Evolutionary conservation across 2,888 invertebrate genomes (phyloP), one percentile per base, ranked within the genome.

Genomic region (Clepsis dumicolana): DNA sequence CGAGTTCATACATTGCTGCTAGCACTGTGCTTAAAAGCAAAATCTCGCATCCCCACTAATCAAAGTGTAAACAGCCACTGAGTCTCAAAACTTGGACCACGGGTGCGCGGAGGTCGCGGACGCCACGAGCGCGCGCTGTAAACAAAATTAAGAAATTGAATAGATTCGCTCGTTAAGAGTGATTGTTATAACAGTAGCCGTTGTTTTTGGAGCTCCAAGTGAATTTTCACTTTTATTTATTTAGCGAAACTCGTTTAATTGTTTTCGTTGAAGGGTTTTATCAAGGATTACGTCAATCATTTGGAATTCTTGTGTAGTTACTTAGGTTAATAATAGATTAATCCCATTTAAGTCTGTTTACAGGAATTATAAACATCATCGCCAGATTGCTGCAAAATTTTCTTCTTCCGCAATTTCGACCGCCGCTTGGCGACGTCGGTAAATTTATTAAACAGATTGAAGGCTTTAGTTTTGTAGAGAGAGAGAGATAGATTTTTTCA

Each of bases 91-190:
- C 48, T 48, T 64, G 64, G n/a, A 27, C 61, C 62, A 54, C 57
- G 25, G 25, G 53, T 21, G 12, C 50, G 41, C 66, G 56, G 57
- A 65, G 52, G 59, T 48, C 64, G 61, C 54, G 65, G 64, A 62
- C 70, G 61, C 56, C 61, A 25, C 65, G 63, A 53, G 62, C 50
- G 52, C 16, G 18, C 59, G 59, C 53, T 63, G 65, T 63, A 71
- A 73, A 74, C 70, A 72, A 74, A 74, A 77, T 79, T 76, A 73
- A 72, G 74, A 74, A 75, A 73, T 68, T 71, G 68, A 79, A 77
- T 71, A 53, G 71, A 73, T 74, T 73, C 75, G 65, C 70, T 74
- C 69, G 50, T 57, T 64, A 64, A 60, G 50, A 62, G 61, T 61
- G 57, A 65, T 72, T 77, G 74, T 74, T 75, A 72, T 77, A 76